Conservation (phyloP, 2,113 vertebrate genomes). For the Lates calcarifer region DNA sequence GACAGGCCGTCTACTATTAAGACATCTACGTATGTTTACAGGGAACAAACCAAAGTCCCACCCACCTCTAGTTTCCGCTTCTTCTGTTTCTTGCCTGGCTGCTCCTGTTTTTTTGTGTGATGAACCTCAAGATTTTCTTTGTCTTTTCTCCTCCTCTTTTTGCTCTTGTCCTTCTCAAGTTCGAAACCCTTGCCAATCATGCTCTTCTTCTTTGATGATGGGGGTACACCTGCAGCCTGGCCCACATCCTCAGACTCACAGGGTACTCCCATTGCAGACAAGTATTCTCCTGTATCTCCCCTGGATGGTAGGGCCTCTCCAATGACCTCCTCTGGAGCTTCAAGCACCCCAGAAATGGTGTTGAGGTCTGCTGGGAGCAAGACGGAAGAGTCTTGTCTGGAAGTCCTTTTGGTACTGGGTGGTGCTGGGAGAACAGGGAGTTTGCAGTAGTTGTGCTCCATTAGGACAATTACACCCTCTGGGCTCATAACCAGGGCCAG, state of each 20-base stretch:
- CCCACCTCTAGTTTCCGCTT: conserved; percentile 82
- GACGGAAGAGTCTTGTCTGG: conserved; percentile 78
- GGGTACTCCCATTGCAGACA: conserved; percentile 59
- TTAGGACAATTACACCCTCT: conserved; percentile 80
- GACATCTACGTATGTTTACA: not conserved
- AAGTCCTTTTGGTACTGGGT: conserved; percentile 63
- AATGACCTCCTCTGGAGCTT: conserved; percentile 87
- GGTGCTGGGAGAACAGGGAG: conserved; percentile 69
- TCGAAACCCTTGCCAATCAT: conserved; percentile 59
- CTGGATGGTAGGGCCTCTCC: conserved; percentile 73
- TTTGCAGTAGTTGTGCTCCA: conserved; percentile 93
- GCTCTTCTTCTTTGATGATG: conserved; percentile 78
- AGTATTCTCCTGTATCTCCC: conserved; percentile 71
- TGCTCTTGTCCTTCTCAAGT: conserved; percentile 74
- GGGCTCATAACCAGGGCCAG: conserved; percentile 66
- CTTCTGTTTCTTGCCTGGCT: conserved; percentile 77
- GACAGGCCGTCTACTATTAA: not conserved
- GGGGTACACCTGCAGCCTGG: conserved; percentile 39
- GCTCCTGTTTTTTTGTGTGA: conserved; percentile 74
- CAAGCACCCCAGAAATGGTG: conserved; percentile 82
- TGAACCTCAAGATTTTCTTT: conserved; percentile 81
- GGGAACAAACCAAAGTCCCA: conserved; percentile 23
- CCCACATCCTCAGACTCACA: conserved; percentile 65
- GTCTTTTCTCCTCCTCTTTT: conserved; percentile 82
- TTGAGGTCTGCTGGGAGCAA: conserved; percentile 83